Conservation (phyloP, 2,113 vertebrate genomes). For the Sitta europaea region DNA sequence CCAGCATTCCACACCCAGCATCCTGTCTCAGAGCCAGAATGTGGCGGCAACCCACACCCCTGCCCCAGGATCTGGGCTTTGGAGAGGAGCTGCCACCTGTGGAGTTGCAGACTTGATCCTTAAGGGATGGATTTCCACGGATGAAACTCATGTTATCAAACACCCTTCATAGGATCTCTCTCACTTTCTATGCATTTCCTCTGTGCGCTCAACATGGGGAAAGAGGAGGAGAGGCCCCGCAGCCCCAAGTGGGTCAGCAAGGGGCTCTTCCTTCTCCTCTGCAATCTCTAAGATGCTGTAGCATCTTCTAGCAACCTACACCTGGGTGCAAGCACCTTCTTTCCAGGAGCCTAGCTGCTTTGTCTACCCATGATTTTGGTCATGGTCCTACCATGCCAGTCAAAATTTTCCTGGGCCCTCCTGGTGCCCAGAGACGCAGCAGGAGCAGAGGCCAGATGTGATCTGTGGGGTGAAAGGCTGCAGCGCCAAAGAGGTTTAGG, state of each 20-base stretch:
- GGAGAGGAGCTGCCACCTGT: neutral
- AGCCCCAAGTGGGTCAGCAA: neutral
- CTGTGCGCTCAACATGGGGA: accelerated
- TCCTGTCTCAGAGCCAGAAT: neutral
- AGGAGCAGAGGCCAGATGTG: neutral
- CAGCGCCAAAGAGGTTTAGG: neutral
- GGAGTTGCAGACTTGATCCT: neutral
- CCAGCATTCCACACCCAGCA: neutral
- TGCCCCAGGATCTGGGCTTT: neutral
- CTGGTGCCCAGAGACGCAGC: accelerated
- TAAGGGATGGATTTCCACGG: neutral
- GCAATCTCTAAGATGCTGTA: neutral
- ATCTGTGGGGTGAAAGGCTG: neutral
- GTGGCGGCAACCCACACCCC: neutral
- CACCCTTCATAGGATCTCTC: neutral
- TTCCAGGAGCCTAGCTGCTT: neutral
- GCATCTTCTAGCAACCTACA: neutral
- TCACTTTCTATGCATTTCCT: neutral
- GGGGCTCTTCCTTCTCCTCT: neutral
- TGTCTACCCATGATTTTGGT: neutral
- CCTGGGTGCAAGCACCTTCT: neutral
- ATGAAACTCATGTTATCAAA: neutral
- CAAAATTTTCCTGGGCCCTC: neutral
- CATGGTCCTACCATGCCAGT: accelerated
- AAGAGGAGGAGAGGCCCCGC: neutral